phyloP scores from a whole-genome alignment of 2,888 invertebrate species.

The Acanthosepion esculentum region DNA sequence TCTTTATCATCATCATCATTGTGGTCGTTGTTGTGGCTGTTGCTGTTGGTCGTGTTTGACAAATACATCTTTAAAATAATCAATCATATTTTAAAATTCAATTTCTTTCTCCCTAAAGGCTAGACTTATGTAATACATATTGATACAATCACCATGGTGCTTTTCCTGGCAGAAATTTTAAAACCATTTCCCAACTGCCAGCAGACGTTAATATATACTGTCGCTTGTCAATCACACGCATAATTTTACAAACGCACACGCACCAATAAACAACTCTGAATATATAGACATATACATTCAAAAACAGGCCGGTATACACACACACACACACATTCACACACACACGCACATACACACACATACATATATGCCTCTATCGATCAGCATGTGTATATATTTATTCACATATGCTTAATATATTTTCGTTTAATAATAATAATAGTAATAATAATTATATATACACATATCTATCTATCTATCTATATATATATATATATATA shows the following conservation, averaged over 20 bases:
- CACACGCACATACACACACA: neutral
- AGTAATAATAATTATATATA: too few species aligned
- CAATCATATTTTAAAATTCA: slow-evolving; percentile 21
- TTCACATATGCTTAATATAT: neutral
- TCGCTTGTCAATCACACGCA: neutral
- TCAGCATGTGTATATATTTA: neutral
- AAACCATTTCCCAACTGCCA: neutral
- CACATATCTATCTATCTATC: too few species aligned
- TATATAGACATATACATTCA: too few species aligned
- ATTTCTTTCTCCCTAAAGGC: neutral
- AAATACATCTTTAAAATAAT: neutral
- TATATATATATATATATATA: too few species aligned
- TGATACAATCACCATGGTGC: neutral
- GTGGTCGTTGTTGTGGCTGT: neutral
- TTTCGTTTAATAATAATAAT: too few species aligned
- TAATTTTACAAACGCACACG: neutral
- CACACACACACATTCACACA: neutral
- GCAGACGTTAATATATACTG: neutral
- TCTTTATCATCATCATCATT: neutral
- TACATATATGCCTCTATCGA: neutral
- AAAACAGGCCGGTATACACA: too few species aligned
- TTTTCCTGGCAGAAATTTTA: neutral
- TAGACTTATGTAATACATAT: neutral
- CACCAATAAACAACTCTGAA: neutral
- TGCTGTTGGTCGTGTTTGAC: neutral